These are phyloP conservation scores for Acanthacorydalis orientalis DNA, from an alignment of 2,888 invertebrate species.

Conservation along the genomic window DNA sequence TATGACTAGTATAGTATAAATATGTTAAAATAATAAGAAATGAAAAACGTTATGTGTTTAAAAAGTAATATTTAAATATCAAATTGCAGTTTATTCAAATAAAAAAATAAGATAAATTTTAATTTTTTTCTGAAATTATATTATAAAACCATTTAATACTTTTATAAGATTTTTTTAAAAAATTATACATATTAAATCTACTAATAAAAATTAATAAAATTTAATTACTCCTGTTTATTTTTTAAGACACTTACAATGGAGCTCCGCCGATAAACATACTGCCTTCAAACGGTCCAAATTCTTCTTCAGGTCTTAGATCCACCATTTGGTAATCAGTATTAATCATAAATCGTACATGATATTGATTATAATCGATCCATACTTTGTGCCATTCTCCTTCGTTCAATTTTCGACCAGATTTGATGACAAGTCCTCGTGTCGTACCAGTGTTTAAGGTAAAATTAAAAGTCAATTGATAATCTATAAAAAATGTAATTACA, in stretches of 20 bases:
- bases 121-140: no score
- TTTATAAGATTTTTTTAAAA: no score
- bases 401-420: conserved; percentile 66
- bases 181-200: no score
- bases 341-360: conserved; percentile 84
- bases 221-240: no score
- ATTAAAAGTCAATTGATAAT: conserved; percentile 77
- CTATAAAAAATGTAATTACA: conserved; percentile 27
- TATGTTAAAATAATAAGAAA: no score
- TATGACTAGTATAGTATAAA: no score
- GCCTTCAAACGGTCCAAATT: conserved; percentile 84
- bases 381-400: conserved; percentile 94
- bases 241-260: conserved; percentile 54
- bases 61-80: no score
- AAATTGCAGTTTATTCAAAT: no score
- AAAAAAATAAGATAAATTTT: no score
- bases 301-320: conserved; percentile 65
- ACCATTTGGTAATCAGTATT: conserved; percentile 82
- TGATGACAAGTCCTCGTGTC: conserved; percentile 65
- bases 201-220: no score
- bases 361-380: conserved; percentile 88
- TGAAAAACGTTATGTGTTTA: no score
- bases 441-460: conserved; percentile 75
- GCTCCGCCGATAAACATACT: conserved; percentile 90
- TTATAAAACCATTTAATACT: no score